Conservation (phyloP, 2,113 vertebrate genomes). For the Psittacara wagleri region DNA sequence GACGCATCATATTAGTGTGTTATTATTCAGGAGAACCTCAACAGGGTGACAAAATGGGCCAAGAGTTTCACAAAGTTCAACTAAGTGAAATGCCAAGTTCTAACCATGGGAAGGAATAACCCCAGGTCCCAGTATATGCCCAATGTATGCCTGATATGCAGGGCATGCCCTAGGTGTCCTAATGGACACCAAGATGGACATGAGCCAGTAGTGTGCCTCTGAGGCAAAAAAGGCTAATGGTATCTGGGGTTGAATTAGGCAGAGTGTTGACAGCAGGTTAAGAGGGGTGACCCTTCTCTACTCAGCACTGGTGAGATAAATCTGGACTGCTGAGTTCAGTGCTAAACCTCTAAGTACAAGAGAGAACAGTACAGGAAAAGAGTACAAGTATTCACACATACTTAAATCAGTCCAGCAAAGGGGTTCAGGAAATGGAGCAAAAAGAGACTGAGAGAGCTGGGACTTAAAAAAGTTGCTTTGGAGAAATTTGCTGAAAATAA, state of each 20-base stretch:
- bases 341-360: not conserved
- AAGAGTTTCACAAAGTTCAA: not conserved
- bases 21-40: not conserved
- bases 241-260: not conserved
- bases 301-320: not conserved
- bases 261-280: not conserved
- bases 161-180: not conserved
- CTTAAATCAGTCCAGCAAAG: not conserved
- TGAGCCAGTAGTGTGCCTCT: fast-evolving
- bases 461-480: not conserved
- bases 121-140: too few species aligned
- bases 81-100: not conserved
- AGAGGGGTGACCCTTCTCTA: not conserved
- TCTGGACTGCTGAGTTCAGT: not conserved
- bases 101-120: not conserved
- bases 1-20: not conserved
- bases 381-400: not conserved
- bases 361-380: not conserved
- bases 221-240: not conserved
- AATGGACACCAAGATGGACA: not conserved
- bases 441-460: not conserved
- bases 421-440: not conserved
- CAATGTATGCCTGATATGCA: not conserved
- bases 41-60: not conserved
- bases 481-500: not conserved